Base-by-base conservation (phyloP, 2,888 invertebrate species). In the Troides oblongomaculatus region DNA sequence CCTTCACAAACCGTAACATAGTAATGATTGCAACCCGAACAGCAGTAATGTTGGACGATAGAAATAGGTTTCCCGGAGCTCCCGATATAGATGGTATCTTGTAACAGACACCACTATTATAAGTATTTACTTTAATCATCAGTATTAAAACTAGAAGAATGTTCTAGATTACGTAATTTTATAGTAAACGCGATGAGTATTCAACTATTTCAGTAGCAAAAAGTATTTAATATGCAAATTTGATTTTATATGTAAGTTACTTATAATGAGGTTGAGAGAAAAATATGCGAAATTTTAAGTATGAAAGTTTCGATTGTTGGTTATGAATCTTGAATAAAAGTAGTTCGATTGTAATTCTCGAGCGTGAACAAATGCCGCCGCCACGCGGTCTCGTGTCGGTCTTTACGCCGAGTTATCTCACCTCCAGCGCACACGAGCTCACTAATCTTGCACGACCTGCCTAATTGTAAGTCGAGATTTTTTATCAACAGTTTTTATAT, bases 301-400 rank as follows among this genome's bases (percentile, higher is more conserved):
- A 61, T 17, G 43, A 25, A 56, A n/a, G 36, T 46, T 68, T 62
- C 36, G 58, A 46, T 53, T 53, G 18, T n/a, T n/a, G 62, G 62
- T 62, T 43, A 57, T n/a, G 62, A 23, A 59, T 63, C 64, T 23
- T 60, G 60, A 58, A 64, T 69, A 67, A 60, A 66, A 70, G 64
- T 70, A 68, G 72, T 73, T 74, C 71, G 73, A 73, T 72, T 73
- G 71, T 64, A 69, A 72, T 73, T 72, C 66, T 64, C 67, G 66
- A 76, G 74, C 72, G 76, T 74, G 74, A 68, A 57, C 73, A 71
- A 64, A 59, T 71, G 79, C 74, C 79, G 86, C 77, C 87, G 87
- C 87, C 87, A 82, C 76, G 84, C 89, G 72, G 89, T 88, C 89
- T 88, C 85, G 78, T 72, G 70, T 69, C 68, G 73, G 74, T 75